phyloP scores from a whole-genome alignment of 2,113 vertebrate genomes.

The Mungos mungo region DNA sequence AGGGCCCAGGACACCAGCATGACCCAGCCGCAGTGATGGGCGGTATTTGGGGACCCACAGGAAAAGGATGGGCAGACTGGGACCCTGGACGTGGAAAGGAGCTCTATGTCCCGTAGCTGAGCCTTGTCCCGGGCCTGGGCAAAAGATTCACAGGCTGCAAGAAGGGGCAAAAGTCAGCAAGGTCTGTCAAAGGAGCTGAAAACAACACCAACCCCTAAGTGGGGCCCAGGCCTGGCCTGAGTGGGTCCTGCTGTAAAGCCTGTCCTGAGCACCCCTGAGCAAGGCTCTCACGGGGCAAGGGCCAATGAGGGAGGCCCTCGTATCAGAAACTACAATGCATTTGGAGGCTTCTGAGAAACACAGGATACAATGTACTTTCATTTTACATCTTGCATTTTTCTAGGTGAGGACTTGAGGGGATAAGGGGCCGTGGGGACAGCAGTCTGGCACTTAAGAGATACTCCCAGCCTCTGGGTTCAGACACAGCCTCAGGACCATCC shows the following conservation, averaged over 20 bases:
- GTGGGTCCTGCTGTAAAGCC: background rate
- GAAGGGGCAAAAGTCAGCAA: background rate
- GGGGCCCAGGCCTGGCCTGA: background rate
- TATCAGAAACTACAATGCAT: background rate
- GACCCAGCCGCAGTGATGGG: background rate
- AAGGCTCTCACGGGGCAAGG: background rate
- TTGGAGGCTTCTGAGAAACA: background rate
- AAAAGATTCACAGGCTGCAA: background rate
- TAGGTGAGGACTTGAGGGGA: background rate
- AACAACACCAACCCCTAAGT: fast-evolving
- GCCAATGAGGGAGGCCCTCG: no score
- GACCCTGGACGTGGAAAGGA: background rate
- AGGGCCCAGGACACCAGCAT: fast-evolving
- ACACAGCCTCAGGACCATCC: background rate
- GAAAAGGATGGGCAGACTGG: no score
- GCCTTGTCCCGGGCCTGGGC: background rate
- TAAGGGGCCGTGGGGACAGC: background rate
- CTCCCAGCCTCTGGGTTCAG: background rate
- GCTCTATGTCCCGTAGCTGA: background rate
- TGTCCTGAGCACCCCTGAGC: background rate
- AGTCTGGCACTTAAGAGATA: background rate
- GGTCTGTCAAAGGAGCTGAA: background rate
- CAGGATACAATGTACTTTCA: fast-evolving
- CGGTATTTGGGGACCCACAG: background rate
- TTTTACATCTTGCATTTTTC: background rate